A percentile compares a stretch with the other conserved stretches of the same genome.
Conservation (phyloP, 2,113 vertebrate genomes). For the Atlantisia rogersi region DNA sequence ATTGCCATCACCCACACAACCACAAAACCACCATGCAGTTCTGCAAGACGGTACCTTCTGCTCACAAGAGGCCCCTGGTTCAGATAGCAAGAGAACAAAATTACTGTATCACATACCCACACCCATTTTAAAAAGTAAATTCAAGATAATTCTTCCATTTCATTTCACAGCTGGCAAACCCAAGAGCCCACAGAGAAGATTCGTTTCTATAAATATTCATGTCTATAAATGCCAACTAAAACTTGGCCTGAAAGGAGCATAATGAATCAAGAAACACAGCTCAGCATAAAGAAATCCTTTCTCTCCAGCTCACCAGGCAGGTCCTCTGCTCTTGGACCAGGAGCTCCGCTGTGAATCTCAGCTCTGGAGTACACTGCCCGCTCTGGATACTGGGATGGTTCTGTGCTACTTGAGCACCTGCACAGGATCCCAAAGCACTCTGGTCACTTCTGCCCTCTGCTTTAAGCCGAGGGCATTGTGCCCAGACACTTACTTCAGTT, state of each 20-base stretch:
- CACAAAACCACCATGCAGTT: constrained; percentile 25
- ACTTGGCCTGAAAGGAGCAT: neutral
- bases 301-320: neutral
- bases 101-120: neutral
- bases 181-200: neutral
- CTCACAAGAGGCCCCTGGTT: neutral
- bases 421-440: neutral
- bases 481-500: neutral
- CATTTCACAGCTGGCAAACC: constrained; percentile 29
- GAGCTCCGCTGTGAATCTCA: neutral
- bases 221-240: constrained; percentile 18
- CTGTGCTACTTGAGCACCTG: neutral
- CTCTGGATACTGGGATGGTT: neutral
- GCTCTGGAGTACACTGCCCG: neutral
- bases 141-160: constrained; percentile 15
- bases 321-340: neutral
- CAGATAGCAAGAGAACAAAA: neutral
- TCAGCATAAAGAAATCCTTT: neutral
- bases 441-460: neutral
- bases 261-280: neutral
- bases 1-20: neutral
- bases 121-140: neutral
- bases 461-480: neutral
- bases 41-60: constrained; percentile 35
- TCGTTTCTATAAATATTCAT: constrained; percentile 36